A percentile compares a stretch with the other conserved stretches of the same genome.
Conservation (phyloP, 1,140 invertebrate genomes). For the Drosophila kepulauana region DNA sequence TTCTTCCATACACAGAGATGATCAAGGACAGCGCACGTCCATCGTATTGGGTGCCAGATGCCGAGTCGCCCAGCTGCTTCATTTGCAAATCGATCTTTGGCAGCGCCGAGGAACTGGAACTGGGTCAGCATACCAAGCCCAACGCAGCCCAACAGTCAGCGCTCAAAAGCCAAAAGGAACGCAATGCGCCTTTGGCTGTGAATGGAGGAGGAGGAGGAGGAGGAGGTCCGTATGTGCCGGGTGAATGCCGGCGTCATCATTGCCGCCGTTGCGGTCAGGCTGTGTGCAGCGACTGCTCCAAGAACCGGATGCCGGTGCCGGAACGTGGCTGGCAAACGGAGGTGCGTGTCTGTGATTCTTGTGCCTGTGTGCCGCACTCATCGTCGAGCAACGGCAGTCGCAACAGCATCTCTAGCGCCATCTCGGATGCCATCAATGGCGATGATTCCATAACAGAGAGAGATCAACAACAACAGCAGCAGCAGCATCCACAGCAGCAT, state of each 20-base stretch:
- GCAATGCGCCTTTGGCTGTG: constrained; percentile 58
- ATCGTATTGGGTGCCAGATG: constrained; percentile 93
- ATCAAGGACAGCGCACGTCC: constrained; percentile 93
- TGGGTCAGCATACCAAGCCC: constrained; percentile 29
- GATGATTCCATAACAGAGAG: not conserved
- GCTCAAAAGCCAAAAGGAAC: not conserved
- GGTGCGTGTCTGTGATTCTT: constrained; percentile 89
- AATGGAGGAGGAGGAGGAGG: constrained; percentile 5
- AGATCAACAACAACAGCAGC: not conserved
- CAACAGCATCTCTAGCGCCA: constrained; percentile 32
- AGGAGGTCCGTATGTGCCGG: not conserved
- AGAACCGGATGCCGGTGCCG: constrained; percentile 88
- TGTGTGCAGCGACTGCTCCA: constrained; percentile 89
- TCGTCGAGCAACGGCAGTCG: constrained; percentile 3
- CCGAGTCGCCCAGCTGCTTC: constrained; percentile 88
- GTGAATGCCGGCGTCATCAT: constrained; percentile 88
- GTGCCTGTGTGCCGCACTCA: constrained; percentile 53
- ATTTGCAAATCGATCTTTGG: constrained; percentile 88
- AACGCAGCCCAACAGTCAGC: not conserved
- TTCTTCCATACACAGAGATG: constrained; percentile 86
- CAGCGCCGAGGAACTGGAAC: constrained; percentile 84
- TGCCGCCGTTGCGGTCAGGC: constrained; percentile 91
- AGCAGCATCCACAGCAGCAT: not conserved
- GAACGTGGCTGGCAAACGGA: constrained; percentile 89
- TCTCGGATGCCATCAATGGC: constrained; percentile 53